These are phyloP conservation scores for Perdita meconis DNA, from an alignment of 2,888 invertebrate species.

Conservation along the genomic window DNA sequence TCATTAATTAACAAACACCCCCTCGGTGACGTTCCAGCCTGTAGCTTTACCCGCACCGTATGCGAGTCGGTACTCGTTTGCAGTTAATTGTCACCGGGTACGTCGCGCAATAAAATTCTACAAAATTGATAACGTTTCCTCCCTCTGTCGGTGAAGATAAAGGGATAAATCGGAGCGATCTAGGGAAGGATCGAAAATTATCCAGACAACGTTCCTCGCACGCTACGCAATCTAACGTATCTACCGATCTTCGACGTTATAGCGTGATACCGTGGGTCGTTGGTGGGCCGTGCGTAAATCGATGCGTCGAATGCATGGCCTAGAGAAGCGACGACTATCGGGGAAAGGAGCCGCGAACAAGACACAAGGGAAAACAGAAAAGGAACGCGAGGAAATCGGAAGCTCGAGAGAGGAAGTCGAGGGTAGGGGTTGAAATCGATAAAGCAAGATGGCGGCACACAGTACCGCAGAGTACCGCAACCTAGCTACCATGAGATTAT, in stretches of 20 bases:
- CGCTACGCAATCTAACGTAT: no score
- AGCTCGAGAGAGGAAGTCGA: constrained; percentile 38
- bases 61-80: constrained; percentile 23
- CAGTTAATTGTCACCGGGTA: constrained; percentile 47
- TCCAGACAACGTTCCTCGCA: no score
- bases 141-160: background rate
- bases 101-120: constrained; percentile 28
- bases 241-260: no score
- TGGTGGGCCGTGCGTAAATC: background rate
- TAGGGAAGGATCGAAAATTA: no score
- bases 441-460: constrained; percentile 81
- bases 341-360: background rate
- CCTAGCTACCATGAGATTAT: constrained; percentile 79
- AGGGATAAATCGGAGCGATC: no score
- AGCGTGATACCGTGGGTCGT: constrained; percentile 14
- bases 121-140: constrained; percentile 13
- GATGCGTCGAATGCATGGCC: constrained; percentile 1
- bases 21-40: constrained; percentile 16
- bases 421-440: constrained; percentile 75
- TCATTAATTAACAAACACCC: constrained; percentile 72
- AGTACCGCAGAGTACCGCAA: constrained; percentile 81
- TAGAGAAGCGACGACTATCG: constrained; percentile 3
- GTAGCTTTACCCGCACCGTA: background rate
- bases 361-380: constrained; percentile 23
- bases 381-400: constrained; percentile 44